A percentile compares a stretch with the other conserved stretches of the same genome.
Conservation (phyloP, 1,140 invertebrate genomes). For the Scaptomyza pallida region DNA sequence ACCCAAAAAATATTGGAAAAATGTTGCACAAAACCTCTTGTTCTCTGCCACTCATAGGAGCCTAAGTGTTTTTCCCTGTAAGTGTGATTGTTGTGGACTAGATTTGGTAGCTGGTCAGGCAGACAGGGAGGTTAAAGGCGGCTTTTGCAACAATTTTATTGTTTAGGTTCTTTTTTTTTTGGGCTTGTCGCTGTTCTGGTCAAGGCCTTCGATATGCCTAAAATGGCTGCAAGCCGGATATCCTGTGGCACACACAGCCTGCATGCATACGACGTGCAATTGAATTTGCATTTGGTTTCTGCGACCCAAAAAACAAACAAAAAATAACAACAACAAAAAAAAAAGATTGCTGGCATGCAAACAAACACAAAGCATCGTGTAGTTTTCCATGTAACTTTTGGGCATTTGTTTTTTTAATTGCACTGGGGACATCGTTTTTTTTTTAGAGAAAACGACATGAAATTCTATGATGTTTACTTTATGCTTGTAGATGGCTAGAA, state of each 20-base stretch:
- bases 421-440: constrained; percentile 41
- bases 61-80: constrained; percentile 54
- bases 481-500: constrained; percentile 6
- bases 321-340: constrained; percentile 36
- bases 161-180: constrained; percentile 75
- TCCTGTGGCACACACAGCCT: constrained; percentile 62
- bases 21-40: not conserved
- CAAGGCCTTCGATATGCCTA: constrained; percentile 71
- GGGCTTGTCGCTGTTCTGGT: constrained; percentile 41
- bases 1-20: constrained; percentile 20
- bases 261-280: constrained; percentile 59
- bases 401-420: constrained; percentile 70
- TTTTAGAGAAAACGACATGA: constrained; percentile 54
- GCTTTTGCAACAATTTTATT: constrained; percentile 65
- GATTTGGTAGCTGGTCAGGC: constrained; percentile 10
- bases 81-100: constrained; percentile 31
- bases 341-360: constrained; percentile 31
- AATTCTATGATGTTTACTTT: constrained; percentile 62
- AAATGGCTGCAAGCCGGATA: constrained; percentile 73
- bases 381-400: constrained; percentile 62
- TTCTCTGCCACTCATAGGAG: constrained; percentile 23
- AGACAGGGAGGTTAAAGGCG: no score
- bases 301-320: constrained; percentile 27
- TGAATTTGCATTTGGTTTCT: constrained; percentile 77
- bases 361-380: constrained; percentile 50